Conservation (phyloP, 2,113 vertebrate species). For the Theropithecus gelada region DNA sequence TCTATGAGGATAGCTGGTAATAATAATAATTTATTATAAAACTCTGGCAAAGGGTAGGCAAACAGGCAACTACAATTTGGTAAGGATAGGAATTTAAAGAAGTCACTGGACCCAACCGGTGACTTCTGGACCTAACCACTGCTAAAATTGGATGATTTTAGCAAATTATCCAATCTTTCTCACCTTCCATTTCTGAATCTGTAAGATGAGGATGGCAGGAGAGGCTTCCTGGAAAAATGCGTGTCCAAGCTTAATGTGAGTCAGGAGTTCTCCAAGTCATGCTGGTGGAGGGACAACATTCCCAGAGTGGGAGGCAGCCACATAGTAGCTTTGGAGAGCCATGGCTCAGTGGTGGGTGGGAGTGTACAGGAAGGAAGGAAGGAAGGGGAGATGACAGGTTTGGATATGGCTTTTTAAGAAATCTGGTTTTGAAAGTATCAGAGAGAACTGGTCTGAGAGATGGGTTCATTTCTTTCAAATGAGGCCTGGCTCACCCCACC, state of each 20-base stretch:
- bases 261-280: neutral
- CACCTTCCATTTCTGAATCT: too few species aligned
- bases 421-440: neutral
- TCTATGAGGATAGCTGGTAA: slow-evolving; percentile 1
- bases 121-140: too few species aligned
- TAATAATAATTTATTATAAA: neutral
- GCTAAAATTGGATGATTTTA: too few species aligned
- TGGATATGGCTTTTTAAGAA: slow-evolving; percentile 29
- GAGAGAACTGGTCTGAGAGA: neutral
- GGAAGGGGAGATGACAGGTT: neutral
- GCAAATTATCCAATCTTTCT: too few species aligned
- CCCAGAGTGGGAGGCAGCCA: neutral
- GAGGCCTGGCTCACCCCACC: neutral
- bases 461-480: slow-evolving; percentile 12
- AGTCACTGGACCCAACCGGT: neutral
- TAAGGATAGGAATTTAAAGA: neutral
- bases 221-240: neutral
- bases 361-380: neutral
- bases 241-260: neutral
- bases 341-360: neutral
- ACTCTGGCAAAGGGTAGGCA: neutral
- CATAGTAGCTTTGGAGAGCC: neutral
- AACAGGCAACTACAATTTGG: neutral
- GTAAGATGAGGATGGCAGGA: too few species aligned
- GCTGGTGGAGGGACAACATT: neutral